A percentile compares a stretch with the other conserved stretches of the same genome.
Conservation (phyloP, 2,888 invertebrate genomes). For the Coelopa pilipes region DNA sequence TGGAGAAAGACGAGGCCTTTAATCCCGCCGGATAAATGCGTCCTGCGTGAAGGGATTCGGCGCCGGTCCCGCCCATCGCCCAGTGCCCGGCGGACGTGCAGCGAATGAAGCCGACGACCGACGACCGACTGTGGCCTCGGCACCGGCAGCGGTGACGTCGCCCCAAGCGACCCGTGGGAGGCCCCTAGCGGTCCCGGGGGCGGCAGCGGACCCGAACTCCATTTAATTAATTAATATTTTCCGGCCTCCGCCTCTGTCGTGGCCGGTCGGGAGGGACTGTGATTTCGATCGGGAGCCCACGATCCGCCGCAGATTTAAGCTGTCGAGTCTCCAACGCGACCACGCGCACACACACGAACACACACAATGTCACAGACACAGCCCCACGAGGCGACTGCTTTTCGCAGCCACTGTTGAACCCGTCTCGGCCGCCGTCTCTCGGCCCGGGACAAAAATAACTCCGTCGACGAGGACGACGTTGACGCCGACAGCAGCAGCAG, state of each 20-base stretch:
- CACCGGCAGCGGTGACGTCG: no score
- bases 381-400: conserved; percentile 3
- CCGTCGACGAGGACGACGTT: neutral
- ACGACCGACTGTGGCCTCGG: no score
- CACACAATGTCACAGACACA: conserved; percentile 10
- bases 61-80: no score
- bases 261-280: neutral
- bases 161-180: no score
- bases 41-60: no score
- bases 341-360: conserved; percentile 13
- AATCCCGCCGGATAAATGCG: no score
- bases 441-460: neutral
- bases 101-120: no score
- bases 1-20: no score
- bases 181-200: no score
- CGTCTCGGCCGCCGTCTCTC: conserved; percentile 16
- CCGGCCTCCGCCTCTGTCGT: neutral
- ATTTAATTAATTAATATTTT: conserved; percentile 16
- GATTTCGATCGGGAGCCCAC: conserved; percentile 13
- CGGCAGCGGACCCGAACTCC: neutral
- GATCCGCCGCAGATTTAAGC: conserved; percentile 9
- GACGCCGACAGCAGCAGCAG: neutral
- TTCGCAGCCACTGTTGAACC: neutral
- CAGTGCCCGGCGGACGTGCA: no score
- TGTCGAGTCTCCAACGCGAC: conserved; percentile 4